Conservation (phyloP, 2,113 vertebrate species). For the Dinomys branickii region DNA sequence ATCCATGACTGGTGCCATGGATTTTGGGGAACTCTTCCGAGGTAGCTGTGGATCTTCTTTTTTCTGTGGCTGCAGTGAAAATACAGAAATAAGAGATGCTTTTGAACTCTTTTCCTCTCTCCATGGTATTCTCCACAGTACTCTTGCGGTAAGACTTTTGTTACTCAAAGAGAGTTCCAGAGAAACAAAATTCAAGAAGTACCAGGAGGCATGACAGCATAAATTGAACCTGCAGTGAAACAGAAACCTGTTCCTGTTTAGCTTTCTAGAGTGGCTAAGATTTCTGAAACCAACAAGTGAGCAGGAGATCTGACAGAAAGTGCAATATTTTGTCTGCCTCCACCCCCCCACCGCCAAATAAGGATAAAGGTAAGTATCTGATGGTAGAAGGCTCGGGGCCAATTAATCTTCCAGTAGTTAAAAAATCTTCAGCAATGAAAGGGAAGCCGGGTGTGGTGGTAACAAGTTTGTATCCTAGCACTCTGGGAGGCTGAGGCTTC, state of each 20-base stretch:
- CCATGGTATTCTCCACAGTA: background rate
- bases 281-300: constrained; percentile 52
- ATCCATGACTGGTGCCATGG: constrained; percentile 93
- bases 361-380: constrained; percentile 23
- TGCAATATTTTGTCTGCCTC: background rate
- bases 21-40: constrained; percentile 90
- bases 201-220: background rate
- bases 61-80: constrained; percentile 86
- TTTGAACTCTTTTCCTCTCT: background rate
- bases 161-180: constrained; percentile 31
- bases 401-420: constrained; percentile 42
- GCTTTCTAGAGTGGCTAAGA: background rate
- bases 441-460: background rate
- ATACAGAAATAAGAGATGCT: constrained; percentile 59
- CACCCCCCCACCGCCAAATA: background rate
- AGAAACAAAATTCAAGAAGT: constrained; percentile 56
- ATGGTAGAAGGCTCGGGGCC: background rate
- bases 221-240: constrained; percentile 9
- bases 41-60: constrained; percentile 89
- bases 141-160: constrained; percentile 8
- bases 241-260: constrained; percentile 7
- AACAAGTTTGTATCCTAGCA: background rate
- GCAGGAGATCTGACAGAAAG: background rate
- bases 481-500: background rate
- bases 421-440: constrained; percentile 23